phyloP scores from a whole-genome alignment of 2,888 invertebrate species.

The Aspidiotus destructor region DNA sequence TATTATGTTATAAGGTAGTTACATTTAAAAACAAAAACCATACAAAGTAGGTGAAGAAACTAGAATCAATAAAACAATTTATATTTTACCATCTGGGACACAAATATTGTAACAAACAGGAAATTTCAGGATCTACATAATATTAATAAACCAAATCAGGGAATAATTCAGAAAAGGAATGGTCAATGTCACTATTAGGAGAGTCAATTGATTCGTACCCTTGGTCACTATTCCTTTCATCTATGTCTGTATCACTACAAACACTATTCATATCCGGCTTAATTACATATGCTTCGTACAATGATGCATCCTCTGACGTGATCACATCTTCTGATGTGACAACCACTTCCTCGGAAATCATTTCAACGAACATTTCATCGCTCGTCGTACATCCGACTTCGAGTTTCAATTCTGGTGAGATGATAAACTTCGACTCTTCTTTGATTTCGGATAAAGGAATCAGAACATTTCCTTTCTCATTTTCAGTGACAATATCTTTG shows the following conservation, averaged over 20 bases:
- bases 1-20: no score
- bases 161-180: conserved; percentile 18
- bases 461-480: neutral
- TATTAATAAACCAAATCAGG: conserved; percentile 11
- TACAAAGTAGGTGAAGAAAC: no score
- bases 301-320: conserved; percentile 11
- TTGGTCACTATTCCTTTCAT: conserved; percentile 25
- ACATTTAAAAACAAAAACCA: no score
- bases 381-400: neutral
- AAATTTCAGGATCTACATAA: no score
- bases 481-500: no score
- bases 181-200: conserved; percentile 15
- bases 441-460: conserved; percentile 6
- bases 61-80: no score
- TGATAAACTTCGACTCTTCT: conserved; percentile 13
- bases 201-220: conserved; percentile 29
- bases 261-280: neutral
- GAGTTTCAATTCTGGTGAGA: neutral
- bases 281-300: conserved; percentile 10
- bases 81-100: no score
- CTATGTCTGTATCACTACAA: conserved; percentile 23
- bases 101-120: no score
- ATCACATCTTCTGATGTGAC: conserved; percentile 25
- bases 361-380: conserved; percentile 16
- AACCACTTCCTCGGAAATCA: conserved; percentile 26